A percentile compares a stretch with the other conserved stretches of the same genome.
Evolutionary conservation across 2,888 invertebrate genomes (phyloP).

Genomic region (Anticlea derivata): DNA sequence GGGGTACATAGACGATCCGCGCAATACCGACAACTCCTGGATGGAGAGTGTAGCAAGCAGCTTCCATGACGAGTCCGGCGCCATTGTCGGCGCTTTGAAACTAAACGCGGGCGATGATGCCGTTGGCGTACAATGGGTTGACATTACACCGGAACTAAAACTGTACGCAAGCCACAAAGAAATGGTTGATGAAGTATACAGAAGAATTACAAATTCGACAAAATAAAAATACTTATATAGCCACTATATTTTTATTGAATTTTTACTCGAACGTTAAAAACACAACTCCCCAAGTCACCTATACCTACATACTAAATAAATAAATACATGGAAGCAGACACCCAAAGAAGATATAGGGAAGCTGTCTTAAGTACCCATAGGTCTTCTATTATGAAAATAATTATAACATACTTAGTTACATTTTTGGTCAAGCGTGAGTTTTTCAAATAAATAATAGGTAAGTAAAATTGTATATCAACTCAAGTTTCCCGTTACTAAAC

Average conservation of each 20-base stretch:
- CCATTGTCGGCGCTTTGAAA: slow-evolving; percentile 87
- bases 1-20: slow-evolving; percentile 97
- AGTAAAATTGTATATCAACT: too few relatives aligned
- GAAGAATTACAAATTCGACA: slow-evolving; percentile 41
- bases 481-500: too few relatives aligned
- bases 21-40: slow-evolving; percentile 99
- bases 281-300: slow-evolving; percentile 9
- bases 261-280: slow-evolving; percentile 23
- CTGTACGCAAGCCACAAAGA: slow-evolving; percentile 95
- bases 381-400: too few relatives aligned
- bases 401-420: too few relatives aligned
- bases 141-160: slow-evolving; percentile 86
- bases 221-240: slow-evolving; percentile 23
- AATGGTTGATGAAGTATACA: slow-evolving; percentile 88
- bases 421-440: too few relatives aligned
- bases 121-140: slow-evolving; percentile 93
- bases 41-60: slow-evolving; percentile 97
- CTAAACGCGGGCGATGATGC: slow-evolving; percentile 97
- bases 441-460: too few relatives aligned
- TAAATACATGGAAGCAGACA: too few relatives aligned
- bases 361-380: too few relatives aligned
- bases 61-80: slow-evolving; percentile 97
- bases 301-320: too few relatives aligned
- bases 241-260: slow-evolving; percentile 27
- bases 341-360: too few relatives aligned